Evolutionary conservation across 2,113 vertebrate species (phyloP), one percentile per base, ranked within the genome.

Genomic region (Cyprinodon brontotheroides): DNA sequence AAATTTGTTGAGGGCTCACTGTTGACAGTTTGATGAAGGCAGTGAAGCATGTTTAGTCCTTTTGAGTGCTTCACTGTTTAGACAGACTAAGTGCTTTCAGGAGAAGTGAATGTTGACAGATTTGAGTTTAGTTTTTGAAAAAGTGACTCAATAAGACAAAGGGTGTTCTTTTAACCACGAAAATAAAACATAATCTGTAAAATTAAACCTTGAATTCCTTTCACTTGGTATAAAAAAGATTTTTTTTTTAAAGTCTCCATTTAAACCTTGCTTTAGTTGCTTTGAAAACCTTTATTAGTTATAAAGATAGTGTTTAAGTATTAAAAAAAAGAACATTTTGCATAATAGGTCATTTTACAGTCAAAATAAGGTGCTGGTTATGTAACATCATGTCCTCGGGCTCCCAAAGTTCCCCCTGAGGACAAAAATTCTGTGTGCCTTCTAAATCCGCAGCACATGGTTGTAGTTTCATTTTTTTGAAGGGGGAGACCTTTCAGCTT

Each of bases 391-490:
- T 79, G 74, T 85, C 81, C 62, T 79, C 20, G 72, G 77, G 79
- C 53, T 86, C 80, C 48, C 50, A 84, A 70, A 65, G 57, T 64
- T 77, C 79, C 65, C 73, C 75, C 69, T 59, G 57, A 80, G 81
- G 86, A 86, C 91, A 62, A 83, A 88, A 84, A 85, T 53, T 80
- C 81, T 85, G 74, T 84, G 75, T 77, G 68, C 65, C 61, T 72
- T 83, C 64, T 70, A 87, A 93, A 93, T 93, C 92, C 88, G 60
- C 41, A 65, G 85, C 93, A 94, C 87, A 91, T 93, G 91, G 87
- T 81, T 88, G 20, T 71, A 40, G 65, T 89, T 90, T 84, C 78
- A 81, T 10, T 61, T 84, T 37, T 63, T 4, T 20, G 60, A 36
- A n/a, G 70, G 48, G 53, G 68, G 59, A 78, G 66, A 70, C 77